These are phyloP conservation scores for Bolinopsis microptera DNA, from an alignment of 37 sponge, comb jelly and placozoan genomes.

Conservation along the genomic window DNA sequence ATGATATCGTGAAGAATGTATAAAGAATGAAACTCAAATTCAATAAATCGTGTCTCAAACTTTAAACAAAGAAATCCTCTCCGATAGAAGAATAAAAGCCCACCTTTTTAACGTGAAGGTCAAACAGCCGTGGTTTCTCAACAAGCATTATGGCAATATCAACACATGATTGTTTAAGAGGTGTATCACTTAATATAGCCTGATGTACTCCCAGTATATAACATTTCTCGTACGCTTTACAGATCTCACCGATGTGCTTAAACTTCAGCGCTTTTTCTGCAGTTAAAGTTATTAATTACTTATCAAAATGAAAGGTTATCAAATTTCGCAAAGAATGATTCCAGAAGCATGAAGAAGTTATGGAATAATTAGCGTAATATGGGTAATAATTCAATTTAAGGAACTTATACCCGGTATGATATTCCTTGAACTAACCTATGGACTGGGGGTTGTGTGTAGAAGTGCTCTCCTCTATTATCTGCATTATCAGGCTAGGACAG, in stretches of 20 bases:
- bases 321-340: not conserved
- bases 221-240: constrained; percentile 45
- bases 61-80: no score
- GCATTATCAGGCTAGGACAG: not conserved
- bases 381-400: no score
- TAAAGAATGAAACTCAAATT: no score
- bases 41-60: no score
- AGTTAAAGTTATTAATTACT: no score
- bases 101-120: constrained; percentile 42
- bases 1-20: no score
- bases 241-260: constrained; percentile 16
- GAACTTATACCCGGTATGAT: no score
- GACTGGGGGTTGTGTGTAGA: not conserved
- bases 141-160: not conserved
- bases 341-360: no score
- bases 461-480: constrained; percentile 47
- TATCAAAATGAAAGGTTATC: not conserved
- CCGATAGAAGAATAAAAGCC: no score
- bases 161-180: not conserved
- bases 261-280: constrained; percentile 34
- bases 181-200: not conserved
- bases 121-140: constrained; percentile 6
- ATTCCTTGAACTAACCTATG: not conserved
- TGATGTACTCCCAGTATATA: constrained; percentile 53
- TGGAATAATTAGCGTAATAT: no score